A percentile compares a stretch with the other conserved stretches of the same genome.
Evolutionary conservation across 30 jellyfish, hydroid and myxozoan species (phyloP).

Genomic region (Aurelia sp.): DNA sequence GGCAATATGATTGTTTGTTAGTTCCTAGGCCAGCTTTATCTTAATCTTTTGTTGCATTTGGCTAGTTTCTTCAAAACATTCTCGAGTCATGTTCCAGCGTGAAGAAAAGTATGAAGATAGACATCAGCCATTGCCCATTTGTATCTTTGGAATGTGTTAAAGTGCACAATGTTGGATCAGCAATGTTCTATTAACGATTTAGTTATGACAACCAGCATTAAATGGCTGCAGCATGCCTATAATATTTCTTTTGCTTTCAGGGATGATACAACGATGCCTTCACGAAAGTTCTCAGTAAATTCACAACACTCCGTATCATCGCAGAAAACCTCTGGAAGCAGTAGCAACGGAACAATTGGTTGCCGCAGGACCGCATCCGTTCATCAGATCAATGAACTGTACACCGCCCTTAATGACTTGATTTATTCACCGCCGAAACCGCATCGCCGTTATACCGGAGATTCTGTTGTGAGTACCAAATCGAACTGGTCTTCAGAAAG

Average conservation of each 20-base stretch:
- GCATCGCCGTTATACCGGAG: slow-evolving; percentile 18
- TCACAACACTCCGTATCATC: slow-evolving; percentile 41
- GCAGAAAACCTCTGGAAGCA: slow-evolving; percentile 42
- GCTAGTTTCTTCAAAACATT: no score
- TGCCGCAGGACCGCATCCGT: slow-evolving; percentile 69
- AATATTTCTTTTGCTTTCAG: background rate
- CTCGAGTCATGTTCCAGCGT: no score
- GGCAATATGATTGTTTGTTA: no score
- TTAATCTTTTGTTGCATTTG: no score
- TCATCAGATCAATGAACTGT: slow-evolving; percentile 52
- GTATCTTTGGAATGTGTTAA: no score
- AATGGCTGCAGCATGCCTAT: background rate
- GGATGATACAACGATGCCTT: slow-evolving; percentile 65
- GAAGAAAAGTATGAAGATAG: no score
- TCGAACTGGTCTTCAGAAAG: slow-evolving; percentile 53
- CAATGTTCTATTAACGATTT: no score
- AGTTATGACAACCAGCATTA: background rate
- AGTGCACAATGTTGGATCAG: no score
- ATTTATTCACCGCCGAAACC: slow-evolving; percentile 39
- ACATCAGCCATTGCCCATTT: no score
- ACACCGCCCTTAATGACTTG: slow-evolving; percentile 55
- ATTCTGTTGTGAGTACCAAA: slow-evolving; percentile 8
- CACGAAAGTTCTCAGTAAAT: slow-evolving; percentile 49
- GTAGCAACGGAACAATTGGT: slow-evolving; percentile 16
- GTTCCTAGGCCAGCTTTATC: no score